A percentile compares a stretch with the other conserved stretches of the same genome.
Conservation (phyloP, 2,888 invertebrate genomes). For the Corythucha ciliata region DNA sequence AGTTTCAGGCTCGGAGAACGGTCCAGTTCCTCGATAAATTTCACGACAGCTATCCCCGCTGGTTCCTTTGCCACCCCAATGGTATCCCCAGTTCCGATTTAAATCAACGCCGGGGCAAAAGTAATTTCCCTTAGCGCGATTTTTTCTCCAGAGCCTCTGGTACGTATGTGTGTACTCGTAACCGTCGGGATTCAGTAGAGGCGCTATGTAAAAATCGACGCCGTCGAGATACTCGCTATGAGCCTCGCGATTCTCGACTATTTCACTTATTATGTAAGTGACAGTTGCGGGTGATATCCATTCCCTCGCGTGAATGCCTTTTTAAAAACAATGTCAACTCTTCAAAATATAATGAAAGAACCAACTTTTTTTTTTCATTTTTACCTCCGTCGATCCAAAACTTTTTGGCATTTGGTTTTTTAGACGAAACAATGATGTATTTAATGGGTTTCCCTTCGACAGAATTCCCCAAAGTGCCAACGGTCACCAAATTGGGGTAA, state of each 20-base stretch:
- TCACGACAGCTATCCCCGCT: conserved; percentile 74
- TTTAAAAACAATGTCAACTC: conserved; percentile 5
- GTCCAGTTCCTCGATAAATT: conserved; percentile 64
- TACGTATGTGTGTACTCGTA: conserved; percentile 75
- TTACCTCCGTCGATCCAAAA: conserved; percentile 46
- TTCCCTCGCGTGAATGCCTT: conserved; percentile 80
- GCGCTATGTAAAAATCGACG: conserved; percentile 62
- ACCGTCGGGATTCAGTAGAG: conserved; percentile 62
- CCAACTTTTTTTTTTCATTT: not conserved
- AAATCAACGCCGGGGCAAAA: conserved; percentile 68
- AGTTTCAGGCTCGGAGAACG: conserved; percentile 84
- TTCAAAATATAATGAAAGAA: not conserved
- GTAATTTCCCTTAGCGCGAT: conserved; percentile 51
- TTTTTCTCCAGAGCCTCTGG: conserved; percentile 55
- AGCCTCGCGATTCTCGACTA: conserved; percentile 59
- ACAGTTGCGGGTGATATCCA: conserved; percentile 77
- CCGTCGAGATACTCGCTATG: conserved; percentile 46
- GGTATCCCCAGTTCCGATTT: conserved; percentile 78
- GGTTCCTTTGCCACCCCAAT: conserved; percentile 79
- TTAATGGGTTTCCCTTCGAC: conserved; percentile 64
- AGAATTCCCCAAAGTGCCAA: conserved; percentile 63
- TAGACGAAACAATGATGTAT: conserved; percentile 44
- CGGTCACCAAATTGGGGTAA: conserved; percentile 62
- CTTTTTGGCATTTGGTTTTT: conserved; percentile 37
- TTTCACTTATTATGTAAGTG: conserved; percentile 61